phyloP scores from a whole-genome alignment of 1,140 invertebrate species.

The Leptinotarsa defecta region DNA sequence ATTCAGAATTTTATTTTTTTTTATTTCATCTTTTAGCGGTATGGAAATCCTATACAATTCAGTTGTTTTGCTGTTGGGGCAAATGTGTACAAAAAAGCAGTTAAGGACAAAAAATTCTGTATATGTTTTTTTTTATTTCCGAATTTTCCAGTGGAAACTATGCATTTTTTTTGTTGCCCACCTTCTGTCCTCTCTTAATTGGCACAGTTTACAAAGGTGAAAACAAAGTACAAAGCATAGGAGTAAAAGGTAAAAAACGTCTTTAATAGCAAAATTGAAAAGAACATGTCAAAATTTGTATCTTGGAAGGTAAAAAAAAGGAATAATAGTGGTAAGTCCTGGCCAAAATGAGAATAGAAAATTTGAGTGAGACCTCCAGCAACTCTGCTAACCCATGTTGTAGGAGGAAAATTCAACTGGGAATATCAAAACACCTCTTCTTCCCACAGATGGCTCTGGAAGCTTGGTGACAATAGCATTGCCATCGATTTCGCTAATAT shows the following conservation, averaged over 20 bases:
- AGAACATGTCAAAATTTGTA: conserved; percentile 1
- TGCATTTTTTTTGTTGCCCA: conserved; percentile 3
- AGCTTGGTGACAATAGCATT: conserved; percentile 10
- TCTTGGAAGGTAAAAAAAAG: not conserved
- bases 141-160: not conserved
- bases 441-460: conserved; percentile 7
- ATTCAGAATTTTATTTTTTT: no score
- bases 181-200: not conserved
- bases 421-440: conserved; percentile 10
- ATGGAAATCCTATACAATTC: no score
- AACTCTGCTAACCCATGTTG: conserved; percentile 10
- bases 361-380: conserved; percentile 6
- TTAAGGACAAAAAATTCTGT: no score
- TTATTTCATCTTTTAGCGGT: no score
- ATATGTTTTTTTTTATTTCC: no score
- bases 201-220: conserved; percentile 9
- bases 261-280: conserved; percentile 3
- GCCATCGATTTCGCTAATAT: conserved; percentile 7
- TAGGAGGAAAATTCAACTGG: conserved; percentile 1
- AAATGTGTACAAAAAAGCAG: no score
- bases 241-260: conserved; percentile 10
- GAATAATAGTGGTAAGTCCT: not conserved
- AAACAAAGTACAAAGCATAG: conserved; percentile 3
- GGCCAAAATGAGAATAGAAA: conserved; percentile 1
- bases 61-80: no score